Evolutionary conservation across 2,888 invertebrate genomes (phyloP), one percentile per base, ranked within the genome.

Genomic region (Acanthosepion lycidas): DNA sequence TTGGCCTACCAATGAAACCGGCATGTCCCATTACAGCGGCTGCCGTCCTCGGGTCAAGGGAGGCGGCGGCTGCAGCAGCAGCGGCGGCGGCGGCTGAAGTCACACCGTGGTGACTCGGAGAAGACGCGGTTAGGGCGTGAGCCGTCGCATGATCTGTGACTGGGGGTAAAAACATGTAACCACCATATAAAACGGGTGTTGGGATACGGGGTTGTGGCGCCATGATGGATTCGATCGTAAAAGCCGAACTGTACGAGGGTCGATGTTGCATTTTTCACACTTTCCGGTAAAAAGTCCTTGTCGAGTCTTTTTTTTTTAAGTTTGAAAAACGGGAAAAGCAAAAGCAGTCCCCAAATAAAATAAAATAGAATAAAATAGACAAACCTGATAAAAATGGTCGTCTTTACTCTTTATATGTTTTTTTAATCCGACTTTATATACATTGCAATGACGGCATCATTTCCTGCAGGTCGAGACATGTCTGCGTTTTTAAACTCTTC

Each of bases 221-320:
- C 94, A 94, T 94, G n/a, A 94, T 53, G 12, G 94, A 94, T n/a
- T 94, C 94, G 8, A 94, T 94, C 15, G 94, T 64, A 64, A 94
- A 94, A 51, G 93, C 93, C 51, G 55, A 55, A 33, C 94, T 94
- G 94, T 94, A 94, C 5, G 94, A 55, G n/a, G 94, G 94, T 94
- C 94, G 55, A 28, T 93, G 93, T 42, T 93, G 93, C 93, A 93
- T 93, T 78, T 78, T 78, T 64, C 28, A 64, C n/a, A n/a, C n/a
- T n/a, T n/a, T n/a, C 33, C 15, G 78, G n/a, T 33, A 78, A 12
- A 42, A n/a, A 78, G n/a, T n/a, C 33, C 12, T 15, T 15, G 78
- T 78, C n/a, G 78, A 42, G 42, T 42, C 3, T 42, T 42, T 42
- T 42, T 42, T 78, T 78, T 78, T 78, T 23, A 64, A 26, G n/a